Base-by-base conservation (phyloP, 2,888 invertebrate species). In the Melinopterus prodromus region DNA sequence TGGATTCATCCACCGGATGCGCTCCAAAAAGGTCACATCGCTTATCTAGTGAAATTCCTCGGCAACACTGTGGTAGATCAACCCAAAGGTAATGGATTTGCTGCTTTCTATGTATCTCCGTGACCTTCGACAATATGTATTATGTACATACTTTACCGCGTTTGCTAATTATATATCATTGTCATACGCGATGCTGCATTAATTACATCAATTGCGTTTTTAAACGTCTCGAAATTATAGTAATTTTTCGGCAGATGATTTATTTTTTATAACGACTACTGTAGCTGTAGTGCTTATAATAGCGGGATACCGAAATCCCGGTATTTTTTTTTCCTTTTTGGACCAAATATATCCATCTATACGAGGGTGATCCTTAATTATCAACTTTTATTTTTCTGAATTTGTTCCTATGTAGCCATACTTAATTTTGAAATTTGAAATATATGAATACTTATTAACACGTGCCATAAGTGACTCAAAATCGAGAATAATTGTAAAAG, bases 1-100 rank as follows among this genome's bases (percentile, higher is more conserved):
- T 98, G 98, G 98, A 94, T 98, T 83, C 98, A 99, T 90, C 95
- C 97, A 79, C 97, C 98, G 75, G 99, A 98, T 88, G 94, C 97
- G 35, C 92, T 99, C 78, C 94, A 97, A 86, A 96, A 96, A 88
- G 99, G 99, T 76, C 98, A 98, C 88, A 97, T 99, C 85, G 98
- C 97, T 78, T 99, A 99, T 92, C 94, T 98, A 90, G 99, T 99
- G 89, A 98, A 99, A 95, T 98, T 98, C 92, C 93, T 98, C 89
- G 99, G 99, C 86, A 96, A 96, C 88, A 97, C 97, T 77, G 95
- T 96, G 87, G 99, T 99, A 78, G 97, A 98, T 85, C 96, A 97
- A 90, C 96, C 99, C 35, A 99, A 99, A 91, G 99, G 89, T 89
- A 84, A 80, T 69, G 53, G n/a, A 35, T 35, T 74, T 37, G 6